Evolutionary conservation across 2,113 vertebrate genomes (phyloP), one percentile per base, ranked within the genome.

Genomic region (Solenodon paradoxus): DNA sequence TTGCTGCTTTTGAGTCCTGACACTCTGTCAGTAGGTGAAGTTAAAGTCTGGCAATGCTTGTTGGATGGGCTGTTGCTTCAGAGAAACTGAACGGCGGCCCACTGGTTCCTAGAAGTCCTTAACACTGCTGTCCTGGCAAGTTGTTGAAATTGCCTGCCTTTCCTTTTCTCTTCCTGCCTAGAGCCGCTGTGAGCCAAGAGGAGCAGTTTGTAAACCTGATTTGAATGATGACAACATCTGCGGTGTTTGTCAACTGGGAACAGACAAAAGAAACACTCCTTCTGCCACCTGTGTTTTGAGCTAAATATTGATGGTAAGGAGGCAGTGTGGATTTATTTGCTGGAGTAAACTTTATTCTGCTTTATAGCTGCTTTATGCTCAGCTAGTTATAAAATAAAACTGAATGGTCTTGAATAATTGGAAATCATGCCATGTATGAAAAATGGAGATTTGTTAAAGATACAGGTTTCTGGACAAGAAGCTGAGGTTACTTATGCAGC

Each of bases 121-220:
- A 0, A 9, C 32, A 19, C 16, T 35, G 16, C 53, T 9, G n/a
- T 0, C 40, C 6, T 12, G n/a, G n/a, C 84, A 57, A 45, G 66
- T 95, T 92, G n/a, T 79, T 26, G 28, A 30, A 51, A 38, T 92
- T 53, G 85, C 30, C 9, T 88, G 75, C 96, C 85, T 90, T 51
- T 86, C 32, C 47, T 80, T 93, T 72, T 94, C 66, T 92, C 90
- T 57, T 97, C 95, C 88, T 94, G 85, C 61, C 86, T 92, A 98
- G 98, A 98, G 97, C 71, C 98, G 98, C 96, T 96, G 99, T 99
- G 99, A 99, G 99, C 96, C 99, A 99, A 98, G 99, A 99, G 97
- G 99, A 99, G 98, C 99, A 99, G 98, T 99, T 99, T 98, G 99
- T 99, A 74, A 99, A 98, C 98, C 99, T 97, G 99, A 99, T 97